Conservation (phyloP, 1,140 invertebrate genomes). For the Penaeus chinensis region DNA sequence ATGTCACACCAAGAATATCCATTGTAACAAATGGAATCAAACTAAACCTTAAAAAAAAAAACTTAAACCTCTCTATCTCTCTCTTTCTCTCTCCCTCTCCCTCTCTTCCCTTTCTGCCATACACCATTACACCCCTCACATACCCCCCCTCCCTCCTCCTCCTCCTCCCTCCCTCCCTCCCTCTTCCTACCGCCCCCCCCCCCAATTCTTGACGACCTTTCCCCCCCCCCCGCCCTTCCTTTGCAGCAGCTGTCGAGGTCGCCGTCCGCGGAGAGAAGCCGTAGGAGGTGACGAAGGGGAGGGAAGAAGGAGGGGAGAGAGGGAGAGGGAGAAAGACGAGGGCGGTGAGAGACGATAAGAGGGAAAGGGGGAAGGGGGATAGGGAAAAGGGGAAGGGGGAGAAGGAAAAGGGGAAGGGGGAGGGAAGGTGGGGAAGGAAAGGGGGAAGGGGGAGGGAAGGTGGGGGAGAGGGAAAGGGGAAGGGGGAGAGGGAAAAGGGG, state of each 20-base stretch:
- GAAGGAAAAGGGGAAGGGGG: neutral
- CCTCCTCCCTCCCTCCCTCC: neutral
- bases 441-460: neutral
- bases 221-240: neutral
- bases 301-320: neutral
- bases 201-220: neutral
- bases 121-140: neutral
- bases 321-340: neutral
- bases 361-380: neutral
- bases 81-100: neutral
- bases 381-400: neutral
- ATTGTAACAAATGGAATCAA: no score
- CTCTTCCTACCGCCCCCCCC: neutral
- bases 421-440: neutral
- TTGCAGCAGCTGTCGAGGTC: slow-evolving; percentile 38
- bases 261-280: neutral
- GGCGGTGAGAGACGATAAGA: neutral
- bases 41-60: no score
- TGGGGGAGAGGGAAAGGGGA: no score
- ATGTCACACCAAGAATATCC: no score
- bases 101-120: neutral
- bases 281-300: neutral
- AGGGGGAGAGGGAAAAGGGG: no score
- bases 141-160: neutral
- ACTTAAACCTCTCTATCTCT: slow-evolving; percentile 8